Conservation (phyloP, 53 echinoderm and acorn worm species). For the Zoroaster sp. region DNA sequence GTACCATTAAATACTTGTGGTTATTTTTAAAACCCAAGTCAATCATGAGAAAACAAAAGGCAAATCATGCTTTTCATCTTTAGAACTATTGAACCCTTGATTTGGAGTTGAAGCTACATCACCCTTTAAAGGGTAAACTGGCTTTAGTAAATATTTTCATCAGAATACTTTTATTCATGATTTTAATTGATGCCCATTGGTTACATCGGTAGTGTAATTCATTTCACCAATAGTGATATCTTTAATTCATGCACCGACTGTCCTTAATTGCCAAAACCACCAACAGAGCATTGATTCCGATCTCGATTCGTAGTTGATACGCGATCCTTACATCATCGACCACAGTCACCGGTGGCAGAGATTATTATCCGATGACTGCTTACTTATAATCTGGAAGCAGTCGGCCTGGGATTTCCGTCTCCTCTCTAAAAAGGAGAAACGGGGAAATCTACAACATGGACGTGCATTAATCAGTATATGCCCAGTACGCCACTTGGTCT, state of each 20-base stretch:
- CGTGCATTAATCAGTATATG: background rate
- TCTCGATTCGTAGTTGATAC: conserved; percentile 28
- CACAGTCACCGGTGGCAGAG: conserved; percentile 13
- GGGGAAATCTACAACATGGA: background rate
- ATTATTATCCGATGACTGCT: conserved; percentile 36
- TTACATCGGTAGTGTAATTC: no score
- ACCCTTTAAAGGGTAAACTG: no score
- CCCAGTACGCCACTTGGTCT: background rate
- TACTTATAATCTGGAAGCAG: background rate
- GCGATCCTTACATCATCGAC: conserved; percentile 6
- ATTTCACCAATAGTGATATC: background rate
- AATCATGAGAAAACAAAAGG: no score
- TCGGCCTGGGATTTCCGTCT: background rate
- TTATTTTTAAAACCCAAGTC: no score
- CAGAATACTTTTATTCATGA: no score
- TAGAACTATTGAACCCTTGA: no score
- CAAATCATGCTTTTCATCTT: no score
- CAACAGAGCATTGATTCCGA: background rate
- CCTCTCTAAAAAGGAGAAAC: background rate
- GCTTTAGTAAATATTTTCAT: no score
- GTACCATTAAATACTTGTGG: no score
- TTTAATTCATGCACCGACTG: background rate
- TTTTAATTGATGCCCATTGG: no score
- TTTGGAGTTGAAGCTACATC: no score
- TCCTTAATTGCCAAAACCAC: background rate